These are phyloP conservation scores for Tortrix viridana DNA, from an alignment of 2,888 invertebrate species.

Conservation along the genomic window DNA sequence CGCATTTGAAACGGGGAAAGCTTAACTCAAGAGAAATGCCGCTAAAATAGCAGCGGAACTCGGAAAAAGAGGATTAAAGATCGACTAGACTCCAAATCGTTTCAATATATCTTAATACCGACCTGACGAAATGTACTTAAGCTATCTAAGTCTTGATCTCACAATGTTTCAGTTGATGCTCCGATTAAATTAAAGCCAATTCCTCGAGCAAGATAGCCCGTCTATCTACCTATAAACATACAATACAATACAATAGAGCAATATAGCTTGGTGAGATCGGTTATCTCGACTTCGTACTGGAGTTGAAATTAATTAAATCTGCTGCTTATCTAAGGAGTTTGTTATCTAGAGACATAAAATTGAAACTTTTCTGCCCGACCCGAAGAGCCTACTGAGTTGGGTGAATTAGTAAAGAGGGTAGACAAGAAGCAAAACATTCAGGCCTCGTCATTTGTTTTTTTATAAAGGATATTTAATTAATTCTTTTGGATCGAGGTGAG, in stretches of 20 bases:
- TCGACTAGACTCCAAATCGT: slow-evolving; percentile 26
- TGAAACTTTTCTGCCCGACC: slow-evolving; percentile 44
- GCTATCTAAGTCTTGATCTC: slow-evolving; percentile 22
- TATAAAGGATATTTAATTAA: slow-evolving; percentile 1
- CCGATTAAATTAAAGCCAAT: slow-evolving; percentile 26
- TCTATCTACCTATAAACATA: slow-evolving; percentile 1
- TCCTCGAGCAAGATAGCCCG: slow-evolving; percentile 14
- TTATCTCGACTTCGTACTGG: slow-evolving; percentile 50
- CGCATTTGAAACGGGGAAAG: slow-evolving; percentile 7
- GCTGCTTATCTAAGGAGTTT: slow-evolving; percentile 56
- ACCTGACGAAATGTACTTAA: slow-evolving; percentile 24
- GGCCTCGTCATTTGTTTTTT: slow-evolving; percentile 11
- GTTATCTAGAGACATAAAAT: slow-evolving; percentile 49
- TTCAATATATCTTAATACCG: slow-evolving; percentile 28
- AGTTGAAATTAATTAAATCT: slow-evolving; percentile 67
- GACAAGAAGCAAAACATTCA: slow-evolving; percentile 12
- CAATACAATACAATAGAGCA: slow-evolving; percentile 40
- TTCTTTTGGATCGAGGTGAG: slow-evolving; percentile 1
- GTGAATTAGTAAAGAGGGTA: slow-evolving; percentile 25
- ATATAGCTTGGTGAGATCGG: slow-evolving; percentile 52
- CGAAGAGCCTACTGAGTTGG: slow-evolving; percentile 26
- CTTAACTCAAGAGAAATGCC: slow-evolving; percentile 11
- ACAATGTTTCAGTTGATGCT: slow-evolving; percentile 19
- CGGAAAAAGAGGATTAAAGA: slow-evolving; percentile 20
- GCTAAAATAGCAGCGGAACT: neutral